phyloP scores from a whole-genome alignment of 2,797 vertebrate species.

The Yasuhikotakia modesta region DNA sequence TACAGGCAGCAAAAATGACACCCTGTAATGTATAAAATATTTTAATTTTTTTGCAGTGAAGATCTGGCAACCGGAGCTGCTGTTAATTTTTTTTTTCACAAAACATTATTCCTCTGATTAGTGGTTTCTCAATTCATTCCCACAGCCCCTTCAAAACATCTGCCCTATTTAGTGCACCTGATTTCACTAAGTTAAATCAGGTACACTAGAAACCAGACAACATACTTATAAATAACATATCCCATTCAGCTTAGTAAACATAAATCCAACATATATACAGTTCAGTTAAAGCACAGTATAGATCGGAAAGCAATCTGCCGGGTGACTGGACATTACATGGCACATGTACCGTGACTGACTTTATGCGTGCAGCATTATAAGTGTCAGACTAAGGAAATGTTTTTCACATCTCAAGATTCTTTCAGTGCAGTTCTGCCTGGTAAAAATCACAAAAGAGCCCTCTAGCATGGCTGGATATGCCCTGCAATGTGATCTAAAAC shows the following conservation, averaged over 20 bases:
- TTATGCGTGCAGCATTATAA: slow-evolving; percentile 20
- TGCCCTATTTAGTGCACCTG: no score
- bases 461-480: slow-evolving; percentile 73
- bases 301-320: slow-evolving; percentile 19
- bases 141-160: no score
- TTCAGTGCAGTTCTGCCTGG: slow-evolving; percentile 71
- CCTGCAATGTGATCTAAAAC: slow-evolving; percentile 80
- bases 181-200: no score
- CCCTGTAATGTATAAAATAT: no score
- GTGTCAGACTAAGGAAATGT: slow-evolving; percentile 67
- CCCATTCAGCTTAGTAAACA: background rate
- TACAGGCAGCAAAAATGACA: no score
- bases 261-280: background rate
- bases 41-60: no score
- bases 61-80: no score
- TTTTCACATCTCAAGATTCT: slow-evolving; percentile 74
- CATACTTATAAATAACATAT: background rate
- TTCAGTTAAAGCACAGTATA: background rate
- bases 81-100: no score
- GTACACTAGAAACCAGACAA: no score
- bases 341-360: slow-evolving; percentile 9
- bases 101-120: no score
- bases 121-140: no score
- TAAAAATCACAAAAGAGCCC: slow-evolving; percentile 73
- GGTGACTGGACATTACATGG: slow-evolving; percentile 7